Evolutionary conservation across 2,113 vertebrate genomes (phyloP), one percentile per base, ranked within the genome.

Genomic region (Labeo rohita): DNA sequence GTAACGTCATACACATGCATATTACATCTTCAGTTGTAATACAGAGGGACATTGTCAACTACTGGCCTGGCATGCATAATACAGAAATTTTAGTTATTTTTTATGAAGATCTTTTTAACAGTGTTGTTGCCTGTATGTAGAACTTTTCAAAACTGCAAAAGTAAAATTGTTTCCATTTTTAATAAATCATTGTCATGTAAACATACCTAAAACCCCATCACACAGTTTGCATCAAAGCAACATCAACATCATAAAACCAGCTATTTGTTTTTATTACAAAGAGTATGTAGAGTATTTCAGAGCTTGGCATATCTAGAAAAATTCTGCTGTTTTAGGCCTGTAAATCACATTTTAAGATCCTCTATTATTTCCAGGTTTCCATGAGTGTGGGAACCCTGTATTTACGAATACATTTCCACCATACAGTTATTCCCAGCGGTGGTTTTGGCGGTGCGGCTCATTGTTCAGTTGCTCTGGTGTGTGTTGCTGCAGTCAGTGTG

Each of bases 401-500:
- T 59, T 59, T n/a, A n/a, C 0, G 3, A 70, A 39, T 39, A 9
- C 13, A 68, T 39, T 34, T 66, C 63, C 12, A 66, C 36, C 28
- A 56, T 1, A 56, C 15, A 36, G 11, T 15, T 34, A 66, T 34
- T 15, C 66, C 8, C 36, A 10, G 15, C 21, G 68, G 68, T 21
- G 18, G 36, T 21, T 43, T 70, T 18, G 36, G 66, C 16, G 18
- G 36, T 43, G 4, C 21, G 21, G 68, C 36, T 43, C 68, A 43
- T 11, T 72, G 80, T 85, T 85, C 82, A 75, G 23, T 84, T 83
- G 88, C 65, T 80, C 56, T 36, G 65, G 90, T 90, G 90, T 92
- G 92, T 93, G 91, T 92, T 23, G 21, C 45, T 5, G 21, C 72
- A 74, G 45, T 74, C 72, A 8, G 90, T 88, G 80, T 94, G 94